These are phyloP conservation scores for Aleiodes alternator DNA, from an alignment of 2,888 invertebrate genomes.

Conservation along the genomic window DNA sequence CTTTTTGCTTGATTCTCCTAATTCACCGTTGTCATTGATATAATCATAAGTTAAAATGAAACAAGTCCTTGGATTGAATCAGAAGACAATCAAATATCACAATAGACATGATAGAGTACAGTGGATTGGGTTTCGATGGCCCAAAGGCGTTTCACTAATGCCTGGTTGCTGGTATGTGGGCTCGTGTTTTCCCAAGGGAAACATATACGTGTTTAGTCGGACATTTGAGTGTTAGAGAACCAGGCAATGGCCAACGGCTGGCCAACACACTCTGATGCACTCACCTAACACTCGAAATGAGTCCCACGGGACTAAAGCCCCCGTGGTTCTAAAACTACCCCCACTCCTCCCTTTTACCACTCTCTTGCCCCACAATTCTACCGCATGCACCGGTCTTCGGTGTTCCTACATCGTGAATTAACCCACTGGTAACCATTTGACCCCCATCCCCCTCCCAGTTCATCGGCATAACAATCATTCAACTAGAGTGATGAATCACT, in stretches of 20 bases:
- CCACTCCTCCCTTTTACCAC: too few relatives aligned
- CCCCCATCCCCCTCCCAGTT: not conserved
- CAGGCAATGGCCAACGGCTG: constrained; percentile 39
- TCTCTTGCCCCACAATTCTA: not conserved
- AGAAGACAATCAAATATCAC: constrained; percentile 10
- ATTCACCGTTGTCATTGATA: not conserved
- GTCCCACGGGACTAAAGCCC: constrained; percentile 39
- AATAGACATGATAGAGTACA: constrained; percentile 11
- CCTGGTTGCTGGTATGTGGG: not conserved
- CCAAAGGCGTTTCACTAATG: constrained; percentile 1
- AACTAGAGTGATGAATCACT: constrained; percentile 26
- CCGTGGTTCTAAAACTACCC: not conserved
- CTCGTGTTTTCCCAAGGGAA: constrained; percentile 47
- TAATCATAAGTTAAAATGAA: not conserved
- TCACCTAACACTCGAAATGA: constrained; percentile 41
- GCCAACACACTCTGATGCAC: constrained; percentile 18
- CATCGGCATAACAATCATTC: constrained; percentile 39
- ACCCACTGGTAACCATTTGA: constrained; percentile 30
- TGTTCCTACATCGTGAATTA: constrained; percentile 37
- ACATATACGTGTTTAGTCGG: constrained; percentile 45
- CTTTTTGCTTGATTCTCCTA: too few relatives aligned
- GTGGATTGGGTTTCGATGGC: constrained; percentile 5
- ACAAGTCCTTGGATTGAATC: not conserved
- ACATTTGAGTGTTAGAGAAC: constrained; percentile 30
- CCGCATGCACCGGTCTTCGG: not conserved